Conservation (phyloP, 2,113 vertebrate genomes). For the Myanophis thanlyinensis region DNA sequence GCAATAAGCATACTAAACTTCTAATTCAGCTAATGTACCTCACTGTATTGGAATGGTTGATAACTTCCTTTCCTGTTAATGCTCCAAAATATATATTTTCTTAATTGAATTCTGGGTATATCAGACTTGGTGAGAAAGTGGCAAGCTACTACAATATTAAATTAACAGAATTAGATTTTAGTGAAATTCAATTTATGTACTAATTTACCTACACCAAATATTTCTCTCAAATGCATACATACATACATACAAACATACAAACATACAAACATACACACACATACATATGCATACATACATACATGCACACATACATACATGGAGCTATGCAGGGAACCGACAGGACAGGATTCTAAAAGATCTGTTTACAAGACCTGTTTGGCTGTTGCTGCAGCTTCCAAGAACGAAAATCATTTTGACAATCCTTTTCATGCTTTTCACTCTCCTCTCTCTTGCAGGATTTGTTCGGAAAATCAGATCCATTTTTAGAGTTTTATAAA, state of each 20-base stretch:
- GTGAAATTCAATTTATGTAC: slow-evolving; percentile 46
- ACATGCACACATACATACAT: too few relatives aligned
- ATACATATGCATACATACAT: too few relatives aligned
- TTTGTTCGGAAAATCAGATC: slow-evolving; percentile 98
- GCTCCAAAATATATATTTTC: slow-evolving; percentile 42
- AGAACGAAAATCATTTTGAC: fast-evolving
- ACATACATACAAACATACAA: too few relatives aligned
- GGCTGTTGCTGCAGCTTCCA: not conserved
- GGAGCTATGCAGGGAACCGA: not conserved
- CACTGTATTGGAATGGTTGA: slow-evolving; percentile 55
- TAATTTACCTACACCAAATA: slow-evolving; percentile 54
- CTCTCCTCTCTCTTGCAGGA: slow-evolving; percentile 71
- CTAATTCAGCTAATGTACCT: slow-evolving; percentile 54
- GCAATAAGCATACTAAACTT: slow-evolving; percentile 73
- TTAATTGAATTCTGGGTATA: slow-evolving; percentile 62
- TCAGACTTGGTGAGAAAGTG: slow-evolving; percentile 50
- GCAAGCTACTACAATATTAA: slow-evolving; percentile 56
- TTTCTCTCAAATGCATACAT: too few relatives aligned
- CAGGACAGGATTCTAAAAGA: not conserved
- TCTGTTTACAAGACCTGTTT: too few relatives aligned
- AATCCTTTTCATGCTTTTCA: not conserved
- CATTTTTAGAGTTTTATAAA: slow-evolving; percentile 96
- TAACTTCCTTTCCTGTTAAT: slow-evolving; percentile 56
- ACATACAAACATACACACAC: too few relatives aligned
- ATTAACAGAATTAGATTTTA: slow-evolving; percentile 54